A percentile compares a stretch with the other conserved stretches of the same genome.
phyloP scores from a whole-genome alignment of 1,140 invertebrate genomes.

The Zaprionus kolodkinae region DNA sequence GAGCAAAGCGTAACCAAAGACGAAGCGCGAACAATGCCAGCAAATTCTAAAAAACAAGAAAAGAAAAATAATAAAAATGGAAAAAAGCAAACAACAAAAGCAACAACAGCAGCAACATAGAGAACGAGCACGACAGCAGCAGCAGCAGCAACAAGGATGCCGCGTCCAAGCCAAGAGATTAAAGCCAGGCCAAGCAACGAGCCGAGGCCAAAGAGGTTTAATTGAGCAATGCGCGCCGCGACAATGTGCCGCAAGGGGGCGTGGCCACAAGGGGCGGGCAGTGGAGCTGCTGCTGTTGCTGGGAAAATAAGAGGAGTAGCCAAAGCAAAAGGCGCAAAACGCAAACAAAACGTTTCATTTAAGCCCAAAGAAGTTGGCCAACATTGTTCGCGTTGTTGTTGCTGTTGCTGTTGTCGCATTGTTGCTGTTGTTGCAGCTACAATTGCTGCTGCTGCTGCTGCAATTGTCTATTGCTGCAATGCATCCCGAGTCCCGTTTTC shows the following conservation, averaged over 20 bases:
- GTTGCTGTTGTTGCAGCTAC: conserved; percentile 21
- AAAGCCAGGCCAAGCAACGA: conserved; percentile 52
- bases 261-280: conserved; percentile 4
- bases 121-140: neutral
- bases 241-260: conserved; percentile 14
- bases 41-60: conserved; percentile 34
- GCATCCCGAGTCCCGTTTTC: conserved; percentile 30
- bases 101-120: conserved; percentile 19
- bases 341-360: conserved; percentile 62
- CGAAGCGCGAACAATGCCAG: conserved; percentile 53
- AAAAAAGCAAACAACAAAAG: conserved; percentile 37
- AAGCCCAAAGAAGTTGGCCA: conserved; percentile 49
- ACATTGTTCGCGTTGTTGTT: conserved; percentile 38
- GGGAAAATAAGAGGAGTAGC: conserved; percentile 45
- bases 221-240: conserved; percentile 57
- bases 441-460: conserved; percentile 12
- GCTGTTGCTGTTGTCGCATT: conserved; percentile 22
- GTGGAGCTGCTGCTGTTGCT: conserved; percentile 30
- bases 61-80: conserved; percentile 49
- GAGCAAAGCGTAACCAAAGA: conserved; percentile 17
- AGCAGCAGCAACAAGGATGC: conserved; percentile 11
- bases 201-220: conserved; percentile 51
- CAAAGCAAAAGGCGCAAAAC: conserved; percentile 39
- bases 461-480: conserved; percentile 51
- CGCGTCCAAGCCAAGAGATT: conserved; percentile 63